Conservation (phyloP, 2,888 invertebrate genomes). For the Trachelus troglodyta region DNA sequence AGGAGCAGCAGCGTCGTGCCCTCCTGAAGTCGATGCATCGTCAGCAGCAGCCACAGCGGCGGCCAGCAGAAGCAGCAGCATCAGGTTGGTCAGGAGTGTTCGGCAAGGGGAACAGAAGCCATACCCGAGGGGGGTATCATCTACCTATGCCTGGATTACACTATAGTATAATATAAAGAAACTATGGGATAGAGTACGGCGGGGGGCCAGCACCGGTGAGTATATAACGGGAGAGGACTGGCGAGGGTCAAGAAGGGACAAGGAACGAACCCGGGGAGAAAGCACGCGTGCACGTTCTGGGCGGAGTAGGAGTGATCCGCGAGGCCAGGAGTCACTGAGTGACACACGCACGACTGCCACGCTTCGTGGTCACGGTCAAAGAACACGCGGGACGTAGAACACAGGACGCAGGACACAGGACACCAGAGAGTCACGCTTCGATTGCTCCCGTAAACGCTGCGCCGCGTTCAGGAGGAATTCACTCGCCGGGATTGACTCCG, state of each 20-base stretch:
- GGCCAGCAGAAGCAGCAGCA: conserved; percentile 16
- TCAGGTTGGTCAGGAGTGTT: conserved; percentile 10
- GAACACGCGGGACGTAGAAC: conserved; percentile 47
- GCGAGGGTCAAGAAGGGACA: conserved; percentile 20
- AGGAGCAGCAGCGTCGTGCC: conserved; percentile 11
- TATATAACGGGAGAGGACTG: neutral
- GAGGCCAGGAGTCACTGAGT: conserved; percentile 59
- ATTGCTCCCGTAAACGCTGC: conserved; percentile 33
- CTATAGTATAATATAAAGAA: neutral
- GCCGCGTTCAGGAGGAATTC: conserved; percentile 1
- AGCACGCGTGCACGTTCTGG: conserved; percentile 61
- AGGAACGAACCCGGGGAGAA: conserved; percentile 16
- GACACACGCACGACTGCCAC: conserved; percentile 65
- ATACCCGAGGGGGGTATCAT: conserved; percentile 5
- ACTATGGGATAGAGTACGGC: neutral
- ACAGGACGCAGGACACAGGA: conserved; percentile 3
- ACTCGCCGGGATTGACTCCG: neutral
- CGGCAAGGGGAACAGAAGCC: conserved; percentile 19
- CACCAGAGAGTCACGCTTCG: conserved; percentile 56
- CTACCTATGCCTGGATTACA: neutral
- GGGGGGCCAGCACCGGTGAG: neutral
- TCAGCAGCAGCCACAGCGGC: conserved; percentile 18
- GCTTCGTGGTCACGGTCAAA: conserved; percentile 63
- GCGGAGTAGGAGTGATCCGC: conserved; percentile 55
- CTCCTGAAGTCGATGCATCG: conserved; percentile 36